These are phyloP conservation scores for Austrolebias charrua DNA, from an alignment of 2,797 vertebrate species.

Conservation along the genomic window DNA sequence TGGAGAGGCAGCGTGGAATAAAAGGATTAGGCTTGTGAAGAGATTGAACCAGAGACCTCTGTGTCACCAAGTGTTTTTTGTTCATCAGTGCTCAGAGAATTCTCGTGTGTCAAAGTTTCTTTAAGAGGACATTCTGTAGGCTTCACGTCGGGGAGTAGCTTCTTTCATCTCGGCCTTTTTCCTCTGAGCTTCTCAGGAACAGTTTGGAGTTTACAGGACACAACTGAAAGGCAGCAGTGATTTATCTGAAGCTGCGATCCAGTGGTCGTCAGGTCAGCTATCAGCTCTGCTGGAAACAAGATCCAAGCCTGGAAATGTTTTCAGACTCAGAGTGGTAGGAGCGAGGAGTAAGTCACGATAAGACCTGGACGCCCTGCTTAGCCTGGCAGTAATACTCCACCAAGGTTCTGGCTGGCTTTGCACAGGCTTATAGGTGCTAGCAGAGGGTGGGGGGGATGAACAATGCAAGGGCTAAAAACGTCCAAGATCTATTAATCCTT, in stretches of 20 bases:
- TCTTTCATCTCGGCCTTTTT: conserved; percentile 24
- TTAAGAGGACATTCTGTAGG: neutral
- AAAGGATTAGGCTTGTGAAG: conserved; percentile 55
- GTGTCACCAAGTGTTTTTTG: too few relatives aligned
- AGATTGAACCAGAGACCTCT: conserved; percentile 14
- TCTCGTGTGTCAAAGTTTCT: neutral
- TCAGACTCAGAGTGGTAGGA: conserved; percentile 26
- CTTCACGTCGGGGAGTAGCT: neutral
- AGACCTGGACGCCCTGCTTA: conserved; percentile 14
- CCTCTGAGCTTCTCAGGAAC: conserved; percentile 15
- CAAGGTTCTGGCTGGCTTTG: conserved; percentile 32
- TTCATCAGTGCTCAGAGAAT: neutral
- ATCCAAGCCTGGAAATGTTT: conserved; percentile 10
- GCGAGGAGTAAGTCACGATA: conserved; percentile 33
- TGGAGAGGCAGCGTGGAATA: conserved; percentile 47
- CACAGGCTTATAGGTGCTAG: conserved; percentile 25
- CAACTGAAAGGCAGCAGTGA: conserved; percentile 8
- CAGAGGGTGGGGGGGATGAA: conserved; percentile 39
- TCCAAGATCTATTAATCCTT: conserved; percentile 34
- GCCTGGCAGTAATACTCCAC: conserved; percentile 22
- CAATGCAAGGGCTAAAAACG: conserved; percentile 33
- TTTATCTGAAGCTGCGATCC: conserved; percentile 30
- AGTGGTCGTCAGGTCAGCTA: conserved; percentile 25
- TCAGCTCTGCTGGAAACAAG: conserved; percentile 37
- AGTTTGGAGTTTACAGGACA: conserved; percentile 29